Evolutionary conservation across 2,113 vertebrate genomes (phyloP), one percentile per base, ranked within the genome.

Genomic region (Balaenoptera acutorostrata): DNA sequence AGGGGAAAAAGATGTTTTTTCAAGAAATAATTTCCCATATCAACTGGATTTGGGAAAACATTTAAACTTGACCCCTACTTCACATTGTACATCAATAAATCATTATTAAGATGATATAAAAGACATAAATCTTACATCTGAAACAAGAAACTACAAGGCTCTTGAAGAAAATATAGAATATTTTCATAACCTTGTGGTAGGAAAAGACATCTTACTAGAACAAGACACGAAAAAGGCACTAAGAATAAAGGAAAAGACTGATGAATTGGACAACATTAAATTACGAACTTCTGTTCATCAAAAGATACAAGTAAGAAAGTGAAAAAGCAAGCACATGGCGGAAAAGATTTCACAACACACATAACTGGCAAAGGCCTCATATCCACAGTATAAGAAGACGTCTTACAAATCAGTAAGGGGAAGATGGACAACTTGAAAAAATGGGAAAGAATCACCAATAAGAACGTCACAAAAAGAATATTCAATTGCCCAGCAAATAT

Each of bases 121-220:
- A 94, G 44, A 57, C 29, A 72, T 8, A 64, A 10, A 52, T 88
- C 39, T 82, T 77, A 71, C 0, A 46, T 25, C 57, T 12, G 8
- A 88, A 84, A 88, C 18, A 66, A 64, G 95, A 93, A 85, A 71
- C 5, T 18, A 3, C 52, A 88, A 68, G 18, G 0, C 1, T 63
- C 64, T 66, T 33, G 25, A 95, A 92, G 29, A 97, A 95, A 95
- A 96, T 36, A 87, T 1, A 85, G 49, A 85, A 15, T 88, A 93
- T 21, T 82, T 91, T 93, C 29, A 90, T 64, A 21, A 68, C 15
- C 18, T 72, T 90, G 8, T 64, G 25, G 20, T 88, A 85, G n/a
- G 39, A 90, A 89, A 95, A 96, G 23, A n/a, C 0, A 25, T 68
- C 4, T 74, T 83, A 71, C 80, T 55, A 95, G 41, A 92, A 52